Conservation (phyloP, 2,797 vertebrate species). For the Natrix natrix region DNA sequence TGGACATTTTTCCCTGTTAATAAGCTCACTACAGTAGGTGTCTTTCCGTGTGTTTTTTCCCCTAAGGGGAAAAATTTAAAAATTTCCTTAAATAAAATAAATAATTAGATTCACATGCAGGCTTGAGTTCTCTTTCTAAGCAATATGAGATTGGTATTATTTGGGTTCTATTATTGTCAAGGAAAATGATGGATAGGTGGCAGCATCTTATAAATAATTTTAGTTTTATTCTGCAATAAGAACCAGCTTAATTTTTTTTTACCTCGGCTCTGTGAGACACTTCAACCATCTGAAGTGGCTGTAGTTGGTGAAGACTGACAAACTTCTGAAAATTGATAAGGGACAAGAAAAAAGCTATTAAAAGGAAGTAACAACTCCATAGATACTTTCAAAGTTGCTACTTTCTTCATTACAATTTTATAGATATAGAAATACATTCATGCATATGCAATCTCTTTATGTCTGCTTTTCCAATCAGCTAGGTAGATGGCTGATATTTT, state of each 20-base stretch:
- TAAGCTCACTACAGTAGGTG: conserved; percentile 28
- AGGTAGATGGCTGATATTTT: background rate
- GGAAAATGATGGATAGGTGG: conserved; percentile 50
- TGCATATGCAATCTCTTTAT: background rate
- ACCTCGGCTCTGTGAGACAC: conserved; percentile 14
- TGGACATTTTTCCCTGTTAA: conserved; percentile 50
- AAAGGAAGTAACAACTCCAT: conserved; percentile 26
- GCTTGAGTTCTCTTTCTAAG: background rate
- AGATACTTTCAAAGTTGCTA: conserved; percentile 34
- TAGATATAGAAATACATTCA: background rate
- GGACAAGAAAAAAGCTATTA: background rate
- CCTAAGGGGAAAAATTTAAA: conserved; percentile 23
- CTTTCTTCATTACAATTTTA: background rate
- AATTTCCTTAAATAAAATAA: conserved; percentile 47
- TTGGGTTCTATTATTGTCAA: conserved; percentile 32
- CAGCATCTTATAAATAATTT: conserved; percentile 57
- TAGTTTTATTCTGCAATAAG: conserved; percentile 54
- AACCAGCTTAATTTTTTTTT: conserved; percentile 43
- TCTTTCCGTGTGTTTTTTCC: background rate
- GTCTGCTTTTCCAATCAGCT: background rate
- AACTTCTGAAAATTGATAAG: conserved; percentile 31
- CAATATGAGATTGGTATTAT: background rate
- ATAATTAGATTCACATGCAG: conserved; percentile 36
- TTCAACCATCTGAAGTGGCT: conserved; percentile 10
- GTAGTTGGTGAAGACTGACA: conserved; percentile 31